These are phyloP conservation scores for Notodonta ziczac DNA, from an alignment of 2,888 invertebrate species.

Conservation along the genomic window DNA sequence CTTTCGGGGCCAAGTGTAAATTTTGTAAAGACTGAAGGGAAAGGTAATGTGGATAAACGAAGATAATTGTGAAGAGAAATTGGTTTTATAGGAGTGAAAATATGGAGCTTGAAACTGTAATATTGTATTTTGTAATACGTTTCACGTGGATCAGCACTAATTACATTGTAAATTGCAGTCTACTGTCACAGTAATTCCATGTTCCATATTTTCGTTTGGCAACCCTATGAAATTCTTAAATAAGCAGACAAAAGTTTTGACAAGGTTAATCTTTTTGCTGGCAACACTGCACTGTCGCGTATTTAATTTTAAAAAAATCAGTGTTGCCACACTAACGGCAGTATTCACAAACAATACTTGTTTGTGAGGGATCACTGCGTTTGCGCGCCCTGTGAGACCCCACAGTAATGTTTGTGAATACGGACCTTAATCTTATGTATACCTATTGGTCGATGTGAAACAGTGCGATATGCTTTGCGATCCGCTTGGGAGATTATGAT, in stretches of 20 bases:
- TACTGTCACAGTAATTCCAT: no score
- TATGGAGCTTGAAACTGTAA: conserved; percentile 44
- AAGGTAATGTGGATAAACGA: conserved; percentile 45
- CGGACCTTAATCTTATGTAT: background rate
- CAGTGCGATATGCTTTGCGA: conserved; percentile 39
- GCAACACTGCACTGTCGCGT: background rate
- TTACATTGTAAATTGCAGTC: background rate
- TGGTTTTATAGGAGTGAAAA: conserved; percentile 50
- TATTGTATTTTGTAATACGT: conserved; percentile 32
- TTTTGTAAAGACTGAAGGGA: conserved; percentile 68
- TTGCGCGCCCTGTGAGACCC: no score
- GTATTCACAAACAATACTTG: no score
- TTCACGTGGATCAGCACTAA: conserved; percentile 24
- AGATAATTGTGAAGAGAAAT: conserved; percentile 43
- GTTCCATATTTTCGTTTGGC: no score
- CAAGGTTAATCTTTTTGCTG: background rate
- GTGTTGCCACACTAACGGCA: no score
- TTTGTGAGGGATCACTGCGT: no score
- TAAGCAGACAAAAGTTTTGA: background rate
- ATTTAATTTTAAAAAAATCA: no score
- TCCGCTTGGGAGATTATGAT: conserved; percentile 40
- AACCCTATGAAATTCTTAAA: no score
- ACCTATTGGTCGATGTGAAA: conserved; percentile 27
- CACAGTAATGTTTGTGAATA: no score
- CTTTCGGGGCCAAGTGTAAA: conserved; percentile 32